Conservation (phyloP, 2,888 invertebrate species). For the Cantharis rustica region DNA sequence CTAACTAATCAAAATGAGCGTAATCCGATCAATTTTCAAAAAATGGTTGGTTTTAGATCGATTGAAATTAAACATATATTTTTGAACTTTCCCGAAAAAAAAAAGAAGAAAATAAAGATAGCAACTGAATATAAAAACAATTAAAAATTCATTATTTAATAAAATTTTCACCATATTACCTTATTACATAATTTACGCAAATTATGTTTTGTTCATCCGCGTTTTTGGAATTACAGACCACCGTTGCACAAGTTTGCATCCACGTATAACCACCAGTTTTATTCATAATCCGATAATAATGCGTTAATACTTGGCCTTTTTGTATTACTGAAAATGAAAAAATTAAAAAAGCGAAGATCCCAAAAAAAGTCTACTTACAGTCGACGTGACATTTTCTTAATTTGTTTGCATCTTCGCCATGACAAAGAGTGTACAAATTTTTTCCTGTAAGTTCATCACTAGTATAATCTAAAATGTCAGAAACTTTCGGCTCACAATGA, state of each 20-base stretch:
- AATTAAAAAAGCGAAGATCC: background rate
- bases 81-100: no score
- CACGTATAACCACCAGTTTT: constrained; percentile 95
- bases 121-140: background rate
- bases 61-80: no score
- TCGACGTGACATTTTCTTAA: constrained; percentile 94
- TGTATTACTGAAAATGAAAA: constrained; percentile 77
- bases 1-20: no score
- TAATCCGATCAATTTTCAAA: no score
- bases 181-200: constrained; percentile 96
- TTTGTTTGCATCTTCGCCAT: constrained; percentile 94
- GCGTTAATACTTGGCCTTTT: constrained; percentile 95
- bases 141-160: background rate
- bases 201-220: constrained; percentile 97
- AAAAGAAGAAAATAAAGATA: no score
- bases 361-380: constrained; percentile 68
- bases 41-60: no score
- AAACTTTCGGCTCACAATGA: constrained; percentile 96
- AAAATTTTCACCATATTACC: constrained; percentile 60
- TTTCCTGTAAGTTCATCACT: constrained; percentile 93
- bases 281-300: constrained; percentile 95
- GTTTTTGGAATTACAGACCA: constrained; percentile 93
- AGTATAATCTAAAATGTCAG: constrained; percentile 89
- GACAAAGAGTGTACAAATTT: constrained; percentile 92
- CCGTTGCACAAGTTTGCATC: constrained; percentile 96